These are phyloP conservation scores for Gortyna flavago DNA, from an alignment of 2,888 invertebrate species.

Conservation along the genomic window DNA sequence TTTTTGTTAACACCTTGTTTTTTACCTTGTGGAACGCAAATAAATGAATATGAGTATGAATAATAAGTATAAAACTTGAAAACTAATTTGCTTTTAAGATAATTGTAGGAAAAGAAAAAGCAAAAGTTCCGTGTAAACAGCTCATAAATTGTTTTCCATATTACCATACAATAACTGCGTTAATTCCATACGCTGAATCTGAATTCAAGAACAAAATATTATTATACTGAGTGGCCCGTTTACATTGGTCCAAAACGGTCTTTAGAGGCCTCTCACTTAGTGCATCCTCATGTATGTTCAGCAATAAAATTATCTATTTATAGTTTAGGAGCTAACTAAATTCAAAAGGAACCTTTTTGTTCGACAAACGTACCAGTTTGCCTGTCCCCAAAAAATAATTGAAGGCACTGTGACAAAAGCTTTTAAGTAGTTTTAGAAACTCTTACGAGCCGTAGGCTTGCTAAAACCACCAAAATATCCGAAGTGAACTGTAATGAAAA, in stretches of 20 bases:
- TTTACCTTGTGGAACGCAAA: too few relatives aligned
- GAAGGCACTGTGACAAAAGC: background rate
- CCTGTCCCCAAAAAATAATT: background rate
- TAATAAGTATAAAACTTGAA: too few relatives aligned
- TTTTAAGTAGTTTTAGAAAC: background rate
- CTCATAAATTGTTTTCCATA: background rate
- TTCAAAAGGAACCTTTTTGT: too few relatives aligned
- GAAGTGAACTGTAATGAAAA: background rate
- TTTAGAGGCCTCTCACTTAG: background rate
- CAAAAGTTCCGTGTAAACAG: background rate
- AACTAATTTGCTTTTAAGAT: background rate
- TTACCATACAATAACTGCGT: too few relatives aligned
- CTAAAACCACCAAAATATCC: background rate
- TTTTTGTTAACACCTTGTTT: too few relatives aligned
- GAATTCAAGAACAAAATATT: background rate
- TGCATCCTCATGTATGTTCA: background rate
- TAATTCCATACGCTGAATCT: background rate
- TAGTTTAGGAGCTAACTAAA: background rate
- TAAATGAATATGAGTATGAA: too few relatives aligned
- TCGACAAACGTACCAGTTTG: background rate
- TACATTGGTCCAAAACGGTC: background rate
- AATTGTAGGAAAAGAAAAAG: background rate
- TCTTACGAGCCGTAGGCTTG: background rate
- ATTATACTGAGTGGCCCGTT: background rate
- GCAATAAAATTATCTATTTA: background rate